phyloP scores from a whole-genome alignment of 2,797 vertebrate genomes.

The Malacoctenus gilli region DNA sequence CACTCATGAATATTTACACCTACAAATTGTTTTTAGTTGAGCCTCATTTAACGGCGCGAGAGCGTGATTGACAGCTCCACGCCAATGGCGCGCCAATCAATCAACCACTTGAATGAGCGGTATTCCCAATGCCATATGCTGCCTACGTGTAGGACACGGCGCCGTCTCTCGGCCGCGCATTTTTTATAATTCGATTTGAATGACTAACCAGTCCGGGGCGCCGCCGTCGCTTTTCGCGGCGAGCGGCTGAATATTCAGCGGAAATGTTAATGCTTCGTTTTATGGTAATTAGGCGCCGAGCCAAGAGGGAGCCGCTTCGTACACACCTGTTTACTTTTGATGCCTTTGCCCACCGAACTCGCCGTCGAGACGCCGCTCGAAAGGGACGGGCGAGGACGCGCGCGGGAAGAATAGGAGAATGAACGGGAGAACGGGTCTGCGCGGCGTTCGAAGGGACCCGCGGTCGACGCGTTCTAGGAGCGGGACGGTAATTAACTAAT shows the following conservation, averaged over 20 bases:
- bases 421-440: neutral
- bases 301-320: slow-evolving; percentile 60
- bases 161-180: slow-evolving; percentile 53
- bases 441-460: slow-evolving; percentile 28
- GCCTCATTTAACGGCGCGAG: slow-evolving; percentile 34
- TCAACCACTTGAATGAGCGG: slow-evolving; percentile 56
- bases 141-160: slow-evolving; percentile 54
- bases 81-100: slow-evolving; percentile 55
- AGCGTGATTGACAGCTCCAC: slow-evolving; percentile 67
- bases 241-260: slow-evolving; percentile 70
- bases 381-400: slow-evolving; percentile 1
- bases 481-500: slow-evolving; percentile 51
- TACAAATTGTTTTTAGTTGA: slow-evolving; percentile 41
- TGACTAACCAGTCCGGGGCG: slow-evolving; percentile 64
- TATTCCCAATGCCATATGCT: slow-evolving; percentile 73
- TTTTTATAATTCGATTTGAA: slow-evolving; percentile 72
- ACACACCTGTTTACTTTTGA: slow-evolving; percentile 75
- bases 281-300: slow-evolving; percentile 68
- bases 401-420: too few relatives aligned
- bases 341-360: slow-evolving; percentile 58
- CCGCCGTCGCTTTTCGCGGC: slow-evolving; percentile 39
- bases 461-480: slow-evolving; percentile 30
- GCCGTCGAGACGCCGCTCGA: slow-evolving; percentile 19
- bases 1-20: slow-evolving; percentile 66
- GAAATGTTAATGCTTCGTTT: slow-evolving; percentile 72